Base-by-base conservation (phyloP, 2,888 invertebrate species). In the Idaea aversata region DNA sequence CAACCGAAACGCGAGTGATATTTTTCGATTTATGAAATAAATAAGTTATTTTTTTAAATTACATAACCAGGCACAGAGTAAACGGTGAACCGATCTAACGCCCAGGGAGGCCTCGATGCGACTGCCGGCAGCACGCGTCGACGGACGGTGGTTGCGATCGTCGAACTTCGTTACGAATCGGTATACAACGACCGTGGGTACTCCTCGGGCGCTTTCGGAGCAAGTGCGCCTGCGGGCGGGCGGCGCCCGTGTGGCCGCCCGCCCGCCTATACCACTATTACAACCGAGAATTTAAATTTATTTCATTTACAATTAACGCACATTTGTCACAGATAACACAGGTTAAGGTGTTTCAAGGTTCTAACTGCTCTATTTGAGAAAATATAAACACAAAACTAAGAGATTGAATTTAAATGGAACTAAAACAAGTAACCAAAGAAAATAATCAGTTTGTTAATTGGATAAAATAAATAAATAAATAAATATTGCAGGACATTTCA, bases 101-200 rank as follows among this genome's bases (percentile, higher is more conserved):
- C 89, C 91, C 89, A 77, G 88, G 25, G 88, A 89, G 90, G 91
- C 87, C 85, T 86, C 87, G 87, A 89, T 88, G 89, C 90, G 91
- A 93, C 93, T 93, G 91, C 87, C 81, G 81, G 85, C 85, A 86
- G 85, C 90, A 87, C 89, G 90, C 90, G 88, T 87, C 90, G 87
- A 82, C 88, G 86, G 85, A 86, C 90, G 91, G 88, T 84, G 89
- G 88, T 84, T 78, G 88, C 85, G 86, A 87, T 90, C 90, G 91
- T 86, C 89, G 84, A 89, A 90, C 90, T 90, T 91, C 92, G 92
- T 88, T 90, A 88, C 82, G 87, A 83, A 81, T 88, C 91, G 91
- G 87, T 85, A 83, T 82, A 84, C 84, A 90, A 90, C 91, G 91
- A 90, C 91, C 91, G 91, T 86, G 76, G 80, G 82, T 86, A 86